phyloP scores from a whole-genome alignment of 2,797 vertebrate species.

The Danio jaintianensis region DNA sequence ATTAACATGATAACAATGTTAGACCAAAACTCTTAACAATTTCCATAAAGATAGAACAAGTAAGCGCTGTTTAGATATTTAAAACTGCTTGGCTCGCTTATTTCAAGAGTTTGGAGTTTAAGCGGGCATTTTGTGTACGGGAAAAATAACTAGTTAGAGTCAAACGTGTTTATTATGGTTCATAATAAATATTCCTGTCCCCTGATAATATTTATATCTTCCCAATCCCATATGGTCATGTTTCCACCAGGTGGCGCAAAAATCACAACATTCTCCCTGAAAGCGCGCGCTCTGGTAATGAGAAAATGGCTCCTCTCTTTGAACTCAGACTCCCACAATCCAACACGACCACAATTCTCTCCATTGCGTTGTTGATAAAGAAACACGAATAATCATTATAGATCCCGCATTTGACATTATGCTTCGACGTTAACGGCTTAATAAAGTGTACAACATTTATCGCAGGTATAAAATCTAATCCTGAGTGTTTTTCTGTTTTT shows the following conservation, averaged over 20 bases:
- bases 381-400: neutral
- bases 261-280: too few species aligned
- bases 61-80: neutral
- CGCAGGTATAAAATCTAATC: neutral
- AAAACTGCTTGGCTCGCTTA: neutral
- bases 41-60: too few species aligned
- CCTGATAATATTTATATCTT: too few species aligned
- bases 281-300: neutral
- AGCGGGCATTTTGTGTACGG: neutral
- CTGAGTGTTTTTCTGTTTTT: neutral
- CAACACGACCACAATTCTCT: neutral
- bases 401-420: neutral
- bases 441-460: neutral
- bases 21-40: too few species aligned
- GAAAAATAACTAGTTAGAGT: neutral
- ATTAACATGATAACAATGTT: too few species aligned
- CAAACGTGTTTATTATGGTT: too few species aligned
- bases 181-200: too few species aligned
- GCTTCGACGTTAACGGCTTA: neutral
- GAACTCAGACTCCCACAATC: constrained; percentile 37
- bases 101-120: neutral
- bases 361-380: neutral
- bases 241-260: neutral
- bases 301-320: constrained; percentile 1
- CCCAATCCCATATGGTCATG: too few species aligned